Evolutionary conservation across 2,113 vertebrate genomes (phyloP), one percentile per base, ranked within the genome.

Genomic region (Epinephelus moara): DNA sequence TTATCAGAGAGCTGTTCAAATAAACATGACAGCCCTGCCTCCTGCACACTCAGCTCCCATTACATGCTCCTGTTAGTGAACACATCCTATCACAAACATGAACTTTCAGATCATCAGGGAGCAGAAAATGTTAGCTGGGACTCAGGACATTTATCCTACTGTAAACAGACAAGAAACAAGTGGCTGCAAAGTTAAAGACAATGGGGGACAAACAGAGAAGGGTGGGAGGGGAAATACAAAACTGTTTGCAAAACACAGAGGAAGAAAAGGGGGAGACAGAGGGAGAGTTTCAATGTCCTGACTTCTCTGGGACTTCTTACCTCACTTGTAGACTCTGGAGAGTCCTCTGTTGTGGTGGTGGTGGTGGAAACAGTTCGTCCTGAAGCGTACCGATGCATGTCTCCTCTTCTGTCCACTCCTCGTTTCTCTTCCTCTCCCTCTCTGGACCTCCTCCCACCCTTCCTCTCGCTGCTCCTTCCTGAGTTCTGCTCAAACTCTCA

Each of bases 1-100:
- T 84, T 85, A 81, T 91, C 77, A 83, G 84, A 60, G 89, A 85
- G 57, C 91, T 93, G 84, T 91, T 95, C 84, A 94, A 95, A 94
- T 95, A 95, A 95, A 93, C 93, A 95, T 94, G 94, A 94, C 93
- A 92, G 78, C 49, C 68, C 78, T 75, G 90, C 81, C 88, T 89
- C 75, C 74, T 80, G 73, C 86, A 75, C 74, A 49, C 49, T 69
- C 74, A 70, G 90, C 88, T 93, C 89, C 82, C 63, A 84, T 94
- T 92, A 94, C 92, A 78, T 2, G 49, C 52, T 73, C 25, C 15
- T 82, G 75, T 63, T 64, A 73, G 57, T 80, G 81, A 91, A 85
- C 84, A 88, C 84, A 88, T 90, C 78, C 56, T 77, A 52, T 40
- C 17, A 75, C 73, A 80, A 87, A 86, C 71, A 64, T 15, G 3